Evolutionary conservation across 2,797 vertebrate species (phyloP).

Genomic region (Vultur gryphus): DNA sequence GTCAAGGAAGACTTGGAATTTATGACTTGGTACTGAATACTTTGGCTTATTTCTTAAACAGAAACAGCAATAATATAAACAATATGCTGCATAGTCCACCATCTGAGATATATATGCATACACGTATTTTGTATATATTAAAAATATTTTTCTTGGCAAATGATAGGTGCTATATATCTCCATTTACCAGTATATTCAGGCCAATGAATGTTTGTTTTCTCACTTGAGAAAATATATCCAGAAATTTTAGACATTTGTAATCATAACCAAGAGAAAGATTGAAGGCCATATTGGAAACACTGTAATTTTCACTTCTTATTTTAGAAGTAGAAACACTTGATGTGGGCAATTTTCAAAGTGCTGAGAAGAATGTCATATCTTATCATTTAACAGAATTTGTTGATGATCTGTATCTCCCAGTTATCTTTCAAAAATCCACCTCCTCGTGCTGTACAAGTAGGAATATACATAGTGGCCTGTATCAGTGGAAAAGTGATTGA

Average conservation of each 20-base stretch:
- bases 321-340: not conserved
- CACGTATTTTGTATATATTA: not conserved
- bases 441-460: not conserved
- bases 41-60: not conserved
- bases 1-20: not conserved
- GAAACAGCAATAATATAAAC: not conserved
- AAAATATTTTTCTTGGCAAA: not conserved
- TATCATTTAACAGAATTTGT: not conserved
- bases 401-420: not conserved
- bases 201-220: not conserved
- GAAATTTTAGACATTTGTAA: not conserved
- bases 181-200: not conserved
- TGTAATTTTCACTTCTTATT: slow-evolving; percentile 17
- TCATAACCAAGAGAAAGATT: not conserved
- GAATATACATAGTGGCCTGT: not conserved
- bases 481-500: not conserved
- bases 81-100: not conserved
- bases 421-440: not conserved
- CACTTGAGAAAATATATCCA: not conserved
- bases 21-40: not conserved
- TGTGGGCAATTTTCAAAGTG: not conserved
- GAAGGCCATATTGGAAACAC: not conserved
- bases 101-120: not conserved
- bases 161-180: not conserved
- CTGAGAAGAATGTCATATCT: not conserved